Evolutionary conservation across 2,888 invertebrate genomes (phyloP).

Genomic region (Aphidius colemani): DNA sequence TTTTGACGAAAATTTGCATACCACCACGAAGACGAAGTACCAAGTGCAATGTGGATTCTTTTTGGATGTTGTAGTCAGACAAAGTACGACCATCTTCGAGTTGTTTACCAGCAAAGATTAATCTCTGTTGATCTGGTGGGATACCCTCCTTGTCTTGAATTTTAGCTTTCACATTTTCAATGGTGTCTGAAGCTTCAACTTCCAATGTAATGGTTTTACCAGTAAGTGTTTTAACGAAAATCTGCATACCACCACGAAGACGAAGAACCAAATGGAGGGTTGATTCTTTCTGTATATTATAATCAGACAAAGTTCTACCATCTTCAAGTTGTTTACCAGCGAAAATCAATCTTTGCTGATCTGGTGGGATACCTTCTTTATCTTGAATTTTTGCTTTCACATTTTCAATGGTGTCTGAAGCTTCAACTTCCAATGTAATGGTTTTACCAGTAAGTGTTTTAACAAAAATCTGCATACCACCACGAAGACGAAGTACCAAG

Average conservation of each 20-base stretch:
- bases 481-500: slow-evolving; percentile 34
- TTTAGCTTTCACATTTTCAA: slow-evolving; percentile 23
- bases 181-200: slow-evolving; percentile 22
- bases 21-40: slow-evolving; percentile 29
- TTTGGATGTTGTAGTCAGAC: slow-evolving; percentile 27
- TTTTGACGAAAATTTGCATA: slow-evolving; percentile 32
- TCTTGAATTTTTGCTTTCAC: slow-evolving; percentile 37
- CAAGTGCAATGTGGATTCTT: slow-evolving; percentile 24
- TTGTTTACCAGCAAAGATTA: slow-evolving; percentile 28
- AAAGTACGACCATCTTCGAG: slow-evolving; percentile 22
- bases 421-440: slow-evolving; percentile 35
- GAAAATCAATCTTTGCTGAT: slow-evolving; percentile 36
- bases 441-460: slow-evolving; percentile 35
- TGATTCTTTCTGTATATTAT: slow-evolving; percentile 29
- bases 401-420: slow-evolving; percentile 35
- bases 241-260: slow-evolving; percentile 25
- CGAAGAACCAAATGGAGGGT: slow-evolving; percentile 26
- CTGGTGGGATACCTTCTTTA: slow-evolving; percentile 37
- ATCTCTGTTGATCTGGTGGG: slow-evolving; percentile 25
- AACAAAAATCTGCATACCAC: slow-evolving; percentile 37
- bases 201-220: slow-evolving; percentile 25
- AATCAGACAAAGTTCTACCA: slow-evolving; percentile 33
- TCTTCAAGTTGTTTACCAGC: slow-evolving; percentile 37
- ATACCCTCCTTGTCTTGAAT: slow-evolving; percentile 27
- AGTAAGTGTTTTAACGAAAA: slow-evolving; percentile 23